phyloP scores from a whole-genome alignment of 2,113 vertebrate genomes.

The Puffinus mauretanicus region DNA sequence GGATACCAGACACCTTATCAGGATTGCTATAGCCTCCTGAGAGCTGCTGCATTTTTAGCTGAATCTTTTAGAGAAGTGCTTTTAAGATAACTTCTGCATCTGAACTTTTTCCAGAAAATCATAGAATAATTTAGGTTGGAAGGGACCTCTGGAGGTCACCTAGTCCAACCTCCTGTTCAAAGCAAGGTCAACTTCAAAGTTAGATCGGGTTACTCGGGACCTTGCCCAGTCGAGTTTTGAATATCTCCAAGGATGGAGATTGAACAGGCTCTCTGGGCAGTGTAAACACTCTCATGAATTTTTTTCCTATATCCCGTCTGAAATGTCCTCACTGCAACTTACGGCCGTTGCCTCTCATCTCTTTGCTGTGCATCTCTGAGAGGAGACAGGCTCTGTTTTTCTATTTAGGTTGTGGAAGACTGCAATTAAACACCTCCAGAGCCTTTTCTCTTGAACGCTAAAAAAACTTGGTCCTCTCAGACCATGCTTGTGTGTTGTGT shows the following conservation, averaged over 20 bases:
- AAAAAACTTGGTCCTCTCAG: background rate
- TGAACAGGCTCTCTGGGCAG: background rate
- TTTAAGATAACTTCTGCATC: background rate
- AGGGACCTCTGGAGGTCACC: background rate
- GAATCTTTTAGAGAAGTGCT: background rate
- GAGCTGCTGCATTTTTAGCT: background rate
- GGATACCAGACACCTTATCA: background rate
- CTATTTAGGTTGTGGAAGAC: background rate
- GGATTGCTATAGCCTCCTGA: background rate
- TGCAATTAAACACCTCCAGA: background rate
- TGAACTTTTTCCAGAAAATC: background rate
- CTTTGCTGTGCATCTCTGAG: background rate
- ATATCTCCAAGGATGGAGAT: background rate
- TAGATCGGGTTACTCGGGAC: background rate
- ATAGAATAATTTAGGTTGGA: background rate
- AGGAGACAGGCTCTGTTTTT: background rate
- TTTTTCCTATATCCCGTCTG: background rate
- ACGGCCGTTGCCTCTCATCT: background rate
- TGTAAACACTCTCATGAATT: background rate
- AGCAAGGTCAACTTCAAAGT: background rate
- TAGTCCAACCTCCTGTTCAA: background rate
- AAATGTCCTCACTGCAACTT: background rate
- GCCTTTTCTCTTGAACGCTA: background rate
- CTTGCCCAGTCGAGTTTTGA: background rate
- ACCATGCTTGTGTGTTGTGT: background rate